A percentile compares a stretch with the other conserved stretches of the same genome.
These are phyloP conservation scores for Congeria kusceri DNA, from an alignment of 2,888 invertebrate species.

Conservation along the genomic window DNA sequence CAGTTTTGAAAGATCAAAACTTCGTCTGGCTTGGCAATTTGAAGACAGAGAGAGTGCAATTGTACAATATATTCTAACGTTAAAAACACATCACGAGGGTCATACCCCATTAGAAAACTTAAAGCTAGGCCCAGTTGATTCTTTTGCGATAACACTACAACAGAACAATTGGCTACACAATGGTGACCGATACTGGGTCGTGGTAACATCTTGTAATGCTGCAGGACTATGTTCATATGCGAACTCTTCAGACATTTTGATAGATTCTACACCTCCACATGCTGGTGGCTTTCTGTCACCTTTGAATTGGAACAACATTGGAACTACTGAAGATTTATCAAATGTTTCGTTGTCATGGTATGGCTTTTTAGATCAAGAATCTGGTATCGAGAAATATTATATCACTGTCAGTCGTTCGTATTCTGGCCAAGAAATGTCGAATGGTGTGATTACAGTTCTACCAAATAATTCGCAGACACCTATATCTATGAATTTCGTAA, in stretches of 20 bases:
- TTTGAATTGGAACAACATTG: slow-evolving; percentile 44
- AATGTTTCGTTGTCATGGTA: slow-evolving; percentile 56
- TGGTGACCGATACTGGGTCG: slow-evolving; percentile 54
- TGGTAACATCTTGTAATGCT: slow-evolving; percentile 60
- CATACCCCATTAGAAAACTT: slow-evolving; percentile 48
- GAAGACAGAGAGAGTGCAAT: slow-evolving; percentile 56
- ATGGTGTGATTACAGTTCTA: slow-evolving; percentile 8
- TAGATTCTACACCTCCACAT: slow-evolving; percentile 69
- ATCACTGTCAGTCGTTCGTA: slow-evolving; percentile 49
- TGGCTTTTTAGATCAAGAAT: slow-evolving; percentile 64
- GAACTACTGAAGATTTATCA: not conserved
- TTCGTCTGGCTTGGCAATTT: slow-evolving; percentile 37
- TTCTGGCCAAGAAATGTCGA: slow-evolving; percentile 53
- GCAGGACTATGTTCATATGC: slow-evolving; percentile 63
- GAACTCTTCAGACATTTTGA: slow-evolving; percentile 44
- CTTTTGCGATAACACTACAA: slow-evolving; percentile 37
- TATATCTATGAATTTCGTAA: slow-evolving; percentile 2
- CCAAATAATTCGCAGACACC: not conserved
- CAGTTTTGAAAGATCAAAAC: too few relatives aligned
- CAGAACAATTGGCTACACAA: slow-evolving; percentile 38
- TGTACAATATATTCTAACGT: slow-evolving; percentile 32
- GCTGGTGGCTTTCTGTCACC: slow-evolving; percentile 57
- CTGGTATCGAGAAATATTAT: slow-evolving; percentile 47
- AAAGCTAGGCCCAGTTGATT: slow-evolving; percentile 35
- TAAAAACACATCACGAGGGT: slow-evolving; percentile 53